These are phyloP conservation scores for Erpetoichthys calabaricus DNA, from an alignment of 2,797 vertebrate species.

Conservation along the genomic window DNA sequence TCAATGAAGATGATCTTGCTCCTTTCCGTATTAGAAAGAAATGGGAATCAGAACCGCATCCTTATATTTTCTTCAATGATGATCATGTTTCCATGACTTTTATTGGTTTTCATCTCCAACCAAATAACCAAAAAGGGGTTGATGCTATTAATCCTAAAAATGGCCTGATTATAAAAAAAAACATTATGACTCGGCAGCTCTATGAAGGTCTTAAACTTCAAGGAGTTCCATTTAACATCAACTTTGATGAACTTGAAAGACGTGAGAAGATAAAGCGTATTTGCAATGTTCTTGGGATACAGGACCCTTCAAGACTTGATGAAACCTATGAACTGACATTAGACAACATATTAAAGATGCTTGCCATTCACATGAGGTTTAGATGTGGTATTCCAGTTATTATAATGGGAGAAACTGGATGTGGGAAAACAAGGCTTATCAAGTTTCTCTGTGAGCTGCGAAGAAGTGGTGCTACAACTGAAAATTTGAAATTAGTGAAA, in stretches of 20 bases:
- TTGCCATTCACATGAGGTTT: constrained; percentile 64
- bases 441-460: constrained; percentile 51
- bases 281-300: constrained; percentile 46
- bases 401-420: constrained; percentile 69
- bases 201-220: constrained; percentile 35
- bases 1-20: constrained; percentile 37
- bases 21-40: constrained; percentile 51
- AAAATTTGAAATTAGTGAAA: constrained; percentile 57
- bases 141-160: constrained; percentile 42
- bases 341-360: constrained; percentile 59
- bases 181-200: constrained; percentile 35
- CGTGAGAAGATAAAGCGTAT: constrained; percentile 41
- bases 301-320: constrained; percentile 42
- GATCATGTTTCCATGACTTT: constrained; percentile 59
- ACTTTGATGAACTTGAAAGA: constrained; percentile 45
- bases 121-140: background rate
- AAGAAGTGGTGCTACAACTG: constrained; percentile 8
- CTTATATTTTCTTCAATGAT: constrained; percentile 59
- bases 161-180: constrained; percentile 29
- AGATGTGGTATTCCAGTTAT: constrained; percentile 61
- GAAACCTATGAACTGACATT: constrained; percentile 56
- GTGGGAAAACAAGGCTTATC: constrained; percentile 63
- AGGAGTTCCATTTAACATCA: constrained; percentile 49
- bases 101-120: constrained; percentile 52
- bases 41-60: constrained; percentile 64